A percentile compares a stretch with the other conserved stretches of the same genome.
Conservation (phyloP, 1,140 invertebrate genomes). For the Lerema accius region DNA sequence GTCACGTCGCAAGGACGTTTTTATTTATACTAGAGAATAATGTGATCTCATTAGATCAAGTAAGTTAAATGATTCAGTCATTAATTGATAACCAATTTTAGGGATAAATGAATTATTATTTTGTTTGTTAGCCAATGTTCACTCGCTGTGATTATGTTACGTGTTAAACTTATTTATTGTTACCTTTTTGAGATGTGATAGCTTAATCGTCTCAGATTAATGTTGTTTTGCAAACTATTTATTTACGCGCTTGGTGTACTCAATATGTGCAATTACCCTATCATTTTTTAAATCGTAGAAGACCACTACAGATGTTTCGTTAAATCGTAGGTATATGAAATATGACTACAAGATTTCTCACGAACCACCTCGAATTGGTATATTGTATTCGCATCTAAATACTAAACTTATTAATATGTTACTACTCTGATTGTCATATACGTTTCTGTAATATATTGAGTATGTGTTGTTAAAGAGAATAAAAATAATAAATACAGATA, state of each 20-base stretch:
- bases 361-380: slow-evolving; percentile 47
- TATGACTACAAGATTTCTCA: slow-evolving; percentile 33
- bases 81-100: slow-evolving; percentile 79
- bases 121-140: slow-evolving; percentile 82
- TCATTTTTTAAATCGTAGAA: slow-evolving; percentile 50
- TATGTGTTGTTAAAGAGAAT: slow-evolving; percentile 84
- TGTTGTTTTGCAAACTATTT: slow-evolving; percentile 73
- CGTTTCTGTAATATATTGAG: slow-evolving; percentile 84
- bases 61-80: slow-evolving; percentile 79
- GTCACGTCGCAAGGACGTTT: slow-evolving; percentile 72
- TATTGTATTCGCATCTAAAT: slow-evolving; percentile 78
- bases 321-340: slow-evolving; percentile 40
- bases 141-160: slow-evolving; percentile 81
- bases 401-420: slow-evolving; percentile 80
- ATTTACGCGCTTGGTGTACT: slow-evolving; percentile 60
- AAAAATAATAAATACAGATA: slow-evolving; percentile 82
- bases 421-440: slow-evolving; percentile 83
- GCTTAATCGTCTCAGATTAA: slow-evolving; percentile 66
- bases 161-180: slow-evolving; percentile 79
- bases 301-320: slow-evolving; percentile 44
- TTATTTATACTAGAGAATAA: slow-evolving; percentile 79
- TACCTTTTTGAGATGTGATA: slow-evolving; percentile 78
- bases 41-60: slow-evolving; percentile 79
- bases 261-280: slow-evolving; percentile 62
- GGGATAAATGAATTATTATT: slow-evolving; percentile 66